phyloP scores from a whole-genome alignment of 2,797 vertebrate genomes.

The Rhynchonycteris naso region DNA sequence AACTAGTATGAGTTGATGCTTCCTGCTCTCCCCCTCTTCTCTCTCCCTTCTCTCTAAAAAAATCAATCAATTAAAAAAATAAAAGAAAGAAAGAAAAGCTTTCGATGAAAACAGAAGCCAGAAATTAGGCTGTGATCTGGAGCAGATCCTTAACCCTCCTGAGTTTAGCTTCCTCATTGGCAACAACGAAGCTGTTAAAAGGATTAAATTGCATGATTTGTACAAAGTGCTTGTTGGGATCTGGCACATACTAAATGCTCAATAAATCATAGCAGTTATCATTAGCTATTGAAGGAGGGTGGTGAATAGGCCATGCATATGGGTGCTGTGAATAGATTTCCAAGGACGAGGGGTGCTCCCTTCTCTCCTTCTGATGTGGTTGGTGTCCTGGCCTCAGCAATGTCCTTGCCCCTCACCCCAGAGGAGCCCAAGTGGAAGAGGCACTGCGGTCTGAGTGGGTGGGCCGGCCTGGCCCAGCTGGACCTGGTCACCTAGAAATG shows the following conservation, averaged over 20 bases:
- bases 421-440: neutral
- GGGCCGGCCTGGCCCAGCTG: rapidly evolving
- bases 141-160: neutral
- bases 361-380: neutral
- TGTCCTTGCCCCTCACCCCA: neutral
- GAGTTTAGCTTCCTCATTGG: neutral
- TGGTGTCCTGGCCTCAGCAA: neutral
- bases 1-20: too few relatives aligned
- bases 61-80: too few relatives aligned
- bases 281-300: neutral
- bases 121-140: neutral
- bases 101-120: neutral
- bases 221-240: rapidly evolving
- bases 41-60: too few relatives aligned
- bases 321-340: neutral
- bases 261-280: neutral
- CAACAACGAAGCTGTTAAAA: neutral
- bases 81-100: neutral
- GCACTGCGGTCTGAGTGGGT: neutral
- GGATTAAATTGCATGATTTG: neutral
- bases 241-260: neutral
- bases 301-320: neutral
- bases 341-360: neutral
- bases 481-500: neutral
- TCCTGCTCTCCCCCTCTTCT: too few relatives aligned